Conservation (phyloP, 2,113 vertebrate species). For the Thunnus thynnus region DNA sequence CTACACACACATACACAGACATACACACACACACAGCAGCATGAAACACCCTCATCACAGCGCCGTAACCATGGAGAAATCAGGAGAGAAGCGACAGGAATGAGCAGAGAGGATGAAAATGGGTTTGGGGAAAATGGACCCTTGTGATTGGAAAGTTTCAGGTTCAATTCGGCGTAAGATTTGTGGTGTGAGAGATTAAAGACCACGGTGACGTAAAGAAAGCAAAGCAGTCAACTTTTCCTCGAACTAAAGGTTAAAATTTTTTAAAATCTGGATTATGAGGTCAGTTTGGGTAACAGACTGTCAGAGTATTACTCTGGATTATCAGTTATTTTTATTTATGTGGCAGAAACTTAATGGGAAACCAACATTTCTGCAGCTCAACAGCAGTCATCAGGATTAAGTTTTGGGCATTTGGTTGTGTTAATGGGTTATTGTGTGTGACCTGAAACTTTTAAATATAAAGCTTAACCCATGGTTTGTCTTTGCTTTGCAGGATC, state of each 20-base stretch:
- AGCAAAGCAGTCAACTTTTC: too few species aligned
- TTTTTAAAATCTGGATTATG: background rate
- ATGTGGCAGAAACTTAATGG: background rate
- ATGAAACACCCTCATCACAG: constrained; percentile 25
- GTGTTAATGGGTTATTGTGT: background rate
- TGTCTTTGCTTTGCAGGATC: constrained; percentile 86
- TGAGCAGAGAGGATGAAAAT: constrained; percentile 22
- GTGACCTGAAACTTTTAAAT: background rate
- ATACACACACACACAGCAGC: background rate
- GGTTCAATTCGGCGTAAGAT: background rate
- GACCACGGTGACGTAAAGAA: too few species aligned
- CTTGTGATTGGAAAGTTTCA: background rate
- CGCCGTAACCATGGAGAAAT: constrained; percentile 64
- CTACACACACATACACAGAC: background rate
- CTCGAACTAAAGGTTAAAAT: too few species aligned
- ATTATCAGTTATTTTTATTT: constrained; percentile 5
- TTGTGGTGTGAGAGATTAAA: background rate
- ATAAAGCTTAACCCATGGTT: constrained; percentile 7
- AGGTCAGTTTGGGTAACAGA: background rate
- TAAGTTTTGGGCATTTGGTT: constrained; percentile 5
- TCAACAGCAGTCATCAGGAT: background rate
- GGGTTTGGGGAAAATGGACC: background rate
- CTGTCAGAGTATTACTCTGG: background rate
- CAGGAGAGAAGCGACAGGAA: constrained; percentile 27
- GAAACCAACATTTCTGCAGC: background rate